Conservation (phyloP, 2,797 vertebrate species). For the Pangasius djambal region DNA sequence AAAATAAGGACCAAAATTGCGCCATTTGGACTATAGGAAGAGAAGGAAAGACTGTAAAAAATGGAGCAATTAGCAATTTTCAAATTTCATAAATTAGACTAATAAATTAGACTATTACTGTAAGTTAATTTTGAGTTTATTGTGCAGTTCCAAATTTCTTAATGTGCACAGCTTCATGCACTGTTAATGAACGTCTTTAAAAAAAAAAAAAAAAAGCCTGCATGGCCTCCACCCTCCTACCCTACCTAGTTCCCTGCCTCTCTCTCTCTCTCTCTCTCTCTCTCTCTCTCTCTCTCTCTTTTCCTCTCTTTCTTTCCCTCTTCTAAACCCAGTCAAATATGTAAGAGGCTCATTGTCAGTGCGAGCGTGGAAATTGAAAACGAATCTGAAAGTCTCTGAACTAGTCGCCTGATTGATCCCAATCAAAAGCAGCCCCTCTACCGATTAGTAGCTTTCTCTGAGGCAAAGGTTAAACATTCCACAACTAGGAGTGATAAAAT, state of each 20-base stretch:
- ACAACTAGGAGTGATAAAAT: constrained; percentile 59
- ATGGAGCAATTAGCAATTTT: background rate
- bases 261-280: background rate
- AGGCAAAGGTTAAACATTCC: constrained; percentile 60
- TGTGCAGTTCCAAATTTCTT: background rate
- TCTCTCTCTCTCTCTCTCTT: background rate
- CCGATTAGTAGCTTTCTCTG: constrained; percentile 57
- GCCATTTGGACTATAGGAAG: background rate
- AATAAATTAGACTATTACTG: background rate
- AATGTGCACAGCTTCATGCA: background rate
- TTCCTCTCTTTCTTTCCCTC: background rate
- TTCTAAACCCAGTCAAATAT: constrained; percentile 37
- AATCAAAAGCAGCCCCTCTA: constrained; percentile 49
- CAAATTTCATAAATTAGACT: background rate
- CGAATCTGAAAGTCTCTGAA: constrained; percentile 49
- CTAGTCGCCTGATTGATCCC: constrained; percentile 58
- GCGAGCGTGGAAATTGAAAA: constrained; percentile 60
- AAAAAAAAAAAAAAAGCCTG: background rate
- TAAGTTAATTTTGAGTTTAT: background rate
- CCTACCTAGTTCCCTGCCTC: background rate
- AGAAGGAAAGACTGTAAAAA: background rate
- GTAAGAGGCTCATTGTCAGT: constrained; percentile 47
- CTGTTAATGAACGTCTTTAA: too few relatives aligned
- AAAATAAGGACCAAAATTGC: background rate
- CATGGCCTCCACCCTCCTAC: background rate